These are phyloP conservation scores for Chamaetylas fuelleborni DNA, from an alignment of 2,113 vertebrate genomes.

Conservation along the genomic window DNA sequence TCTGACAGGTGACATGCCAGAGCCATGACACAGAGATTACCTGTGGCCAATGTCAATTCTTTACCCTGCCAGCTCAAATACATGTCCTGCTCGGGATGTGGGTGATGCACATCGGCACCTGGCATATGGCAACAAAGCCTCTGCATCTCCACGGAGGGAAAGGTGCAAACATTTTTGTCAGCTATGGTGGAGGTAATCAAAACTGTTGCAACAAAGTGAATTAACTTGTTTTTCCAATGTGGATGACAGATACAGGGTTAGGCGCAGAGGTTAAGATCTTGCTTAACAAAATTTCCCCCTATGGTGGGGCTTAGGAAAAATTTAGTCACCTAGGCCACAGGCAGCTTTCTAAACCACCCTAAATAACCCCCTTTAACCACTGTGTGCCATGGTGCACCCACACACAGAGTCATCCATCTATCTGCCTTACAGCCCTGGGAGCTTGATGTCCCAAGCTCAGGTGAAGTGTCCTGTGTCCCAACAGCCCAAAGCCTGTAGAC, in stretches of 20 bases:
- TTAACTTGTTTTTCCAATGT: not conserved
- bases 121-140: slow-evolving; percentile 17
- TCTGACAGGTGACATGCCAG: slow-evolving; percentile 8
- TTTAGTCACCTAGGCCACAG: not conserved
- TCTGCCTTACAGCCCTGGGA: not conserved
- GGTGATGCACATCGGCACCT: not conserved
- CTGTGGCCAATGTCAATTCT: not conserved
- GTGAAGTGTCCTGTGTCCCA: not conserved
- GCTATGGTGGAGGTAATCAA: not conserved
- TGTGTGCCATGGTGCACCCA: not conserved
- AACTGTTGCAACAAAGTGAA: not conserved
- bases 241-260: not conserved
- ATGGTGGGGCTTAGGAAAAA: not conserved
- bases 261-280: not conserved
- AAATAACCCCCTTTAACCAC: not conserved
- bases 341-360: not conserved
- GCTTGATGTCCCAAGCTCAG: not conserved
- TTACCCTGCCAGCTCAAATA: slow-evolving; percentile 10
- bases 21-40: not conserved
- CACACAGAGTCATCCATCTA: not conserved
- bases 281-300: not conserved
- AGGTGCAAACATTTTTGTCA: not conserved
- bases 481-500: not conserved
- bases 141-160: not conserved
- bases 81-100: not conserved